Evolutionary conservation across 2,797 vertebrate genomes (phyloP).

Genomic region (Dryobates pubescens): DNA sequence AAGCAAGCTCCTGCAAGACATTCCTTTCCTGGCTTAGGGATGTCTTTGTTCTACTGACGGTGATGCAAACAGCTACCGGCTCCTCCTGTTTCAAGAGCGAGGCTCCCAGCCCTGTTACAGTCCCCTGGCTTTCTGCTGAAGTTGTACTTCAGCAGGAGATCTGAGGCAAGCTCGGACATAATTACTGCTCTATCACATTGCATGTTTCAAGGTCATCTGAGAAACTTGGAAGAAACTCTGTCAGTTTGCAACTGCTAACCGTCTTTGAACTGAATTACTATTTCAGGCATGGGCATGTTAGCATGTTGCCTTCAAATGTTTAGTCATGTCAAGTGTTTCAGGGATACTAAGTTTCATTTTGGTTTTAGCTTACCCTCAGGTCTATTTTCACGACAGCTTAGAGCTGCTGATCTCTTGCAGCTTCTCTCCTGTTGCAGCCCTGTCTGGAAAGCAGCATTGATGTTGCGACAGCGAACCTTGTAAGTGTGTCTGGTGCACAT

Average conservation of each 20-base stretch:
- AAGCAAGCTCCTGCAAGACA: neutral
- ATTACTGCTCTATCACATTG: neutral
- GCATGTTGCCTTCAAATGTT: neutral
- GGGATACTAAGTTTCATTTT: neutral
- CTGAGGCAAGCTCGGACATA: neutral
- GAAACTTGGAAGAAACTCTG: neutral
- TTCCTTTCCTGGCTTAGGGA: neutral
- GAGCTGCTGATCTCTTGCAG: neutral
- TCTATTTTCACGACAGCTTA: neutral
- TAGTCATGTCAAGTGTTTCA: neutral
- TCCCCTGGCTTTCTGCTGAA: neutral
- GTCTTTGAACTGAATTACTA: neutral
- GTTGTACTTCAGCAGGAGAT: neutral
- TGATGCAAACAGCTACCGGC: neutral
- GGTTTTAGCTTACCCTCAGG: neutral
- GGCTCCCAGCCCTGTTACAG: neutral
- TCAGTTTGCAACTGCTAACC: neutral
- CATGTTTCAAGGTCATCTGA: neutral
- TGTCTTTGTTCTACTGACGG: neutral
- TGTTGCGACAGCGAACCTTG: neutral
- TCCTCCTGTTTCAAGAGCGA: neutral
- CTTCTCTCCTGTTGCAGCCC: neutral
- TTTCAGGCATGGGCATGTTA: neutral
- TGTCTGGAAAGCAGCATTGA: neutral
- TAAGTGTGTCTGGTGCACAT: fast-evolving